Evolutionary conservation across 23 tunicate genomes (phyloP).

Genomic region (Oikopleura vanhoeffeni): DNA sequence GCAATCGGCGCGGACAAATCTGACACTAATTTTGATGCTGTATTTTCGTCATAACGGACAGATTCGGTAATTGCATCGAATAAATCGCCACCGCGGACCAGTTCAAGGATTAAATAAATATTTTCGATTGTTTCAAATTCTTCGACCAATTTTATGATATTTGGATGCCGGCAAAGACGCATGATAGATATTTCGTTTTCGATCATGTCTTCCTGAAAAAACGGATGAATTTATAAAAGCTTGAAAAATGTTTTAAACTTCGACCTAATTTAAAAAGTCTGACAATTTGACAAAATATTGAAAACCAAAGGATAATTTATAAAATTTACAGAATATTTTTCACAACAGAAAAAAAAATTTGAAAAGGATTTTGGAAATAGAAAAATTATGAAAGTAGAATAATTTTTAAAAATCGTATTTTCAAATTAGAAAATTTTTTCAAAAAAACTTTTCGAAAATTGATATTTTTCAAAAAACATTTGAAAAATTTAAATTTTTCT

Average conservation of each 20-base stretch:
- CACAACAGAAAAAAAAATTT: no score
- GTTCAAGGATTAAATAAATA: slow-evolving; percentile 62
- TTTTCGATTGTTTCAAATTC: slow-evolving; percentile 86
- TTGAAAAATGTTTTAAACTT: not conserved
- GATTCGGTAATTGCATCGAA: slow-evolving; percentile 98
- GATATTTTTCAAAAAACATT: no score
- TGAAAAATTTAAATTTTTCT: no score
- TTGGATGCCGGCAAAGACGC: slow-evolving; percentile 90
- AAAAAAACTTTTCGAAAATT: no score
- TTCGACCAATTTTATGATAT: slow-evolving; percentile 76
- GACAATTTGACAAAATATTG: no score
- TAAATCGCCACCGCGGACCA: slow-evolving; percentile 90
- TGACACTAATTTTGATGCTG: slow-evolving; percentile 85
- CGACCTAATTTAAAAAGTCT: not conserved
- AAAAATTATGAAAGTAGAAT: no score
- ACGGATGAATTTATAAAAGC: not conserved
- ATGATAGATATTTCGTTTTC: slow-evolving; percentile 94
- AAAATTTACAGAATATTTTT: no score
- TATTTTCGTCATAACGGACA: slow-evolving; percentile 73
- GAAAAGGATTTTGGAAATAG: no score
- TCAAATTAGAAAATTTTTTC: no score
- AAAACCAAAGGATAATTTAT: no score
- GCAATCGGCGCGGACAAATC: slow-evolving; percentile 77
- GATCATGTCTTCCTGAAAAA: slow-evolving; percentile 12
- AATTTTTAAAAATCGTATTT: no score